These are phyloP conservation scores for Acronicta psi DNA, from an alignment of 2,888 invertebrate species.

Conservation along the genomic window DNA sequence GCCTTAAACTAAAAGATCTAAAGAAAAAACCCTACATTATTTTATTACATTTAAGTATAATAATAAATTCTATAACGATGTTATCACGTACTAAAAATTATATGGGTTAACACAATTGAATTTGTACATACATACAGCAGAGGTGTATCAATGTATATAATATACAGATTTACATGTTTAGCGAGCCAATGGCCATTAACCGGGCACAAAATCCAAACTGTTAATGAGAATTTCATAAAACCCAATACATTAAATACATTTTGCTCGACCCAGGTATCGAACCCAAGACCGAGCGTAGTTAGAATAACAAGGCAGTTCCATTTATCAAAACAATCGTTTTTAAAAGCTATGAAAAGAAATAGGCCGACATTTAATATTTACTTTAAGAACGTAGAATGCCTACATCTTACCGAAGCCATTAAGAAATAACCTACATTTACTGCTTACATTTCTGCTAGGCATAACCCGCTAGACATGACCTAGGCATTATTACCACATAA, in stretches of 20 bases:
- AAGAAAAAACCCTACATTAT: constrained; percentile 13
- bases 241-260: too few relatives aligned
- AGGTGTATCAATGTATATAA: too few relatives aligned
- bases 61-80: constrained; percentile 15
- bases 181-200: too few relatives aligned
- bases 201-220: too few relatives aligned
- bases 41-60: constrained; percentile 11
- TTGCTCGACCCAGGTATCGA: too few relatives aligned
- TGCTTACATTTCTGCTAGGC: constrained; percentile 2
- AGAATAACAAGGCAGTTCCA: too few relatives aligned
- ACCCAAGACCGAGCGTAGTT: too few relatives aligned
- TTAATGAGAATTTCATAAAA: too few relatives aligned
- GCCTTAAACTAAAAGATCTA: constrained; percentile 10
- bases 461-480: constrained; percentile 14
- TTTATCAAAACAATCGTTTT: too few relatives aligned
- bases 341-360: too few relatives aligned
- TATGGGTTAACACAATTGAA: too few relatives aligned
- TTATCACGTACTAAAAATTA: constrained; percentile 26
- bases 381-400: constrained; percentile 4
- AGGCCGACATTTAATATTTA: constrained; percentile 12
- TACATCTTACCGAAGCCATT: not conserved
- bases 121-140: constrained; percentile 5
- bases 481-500: constrained; percentile 15
- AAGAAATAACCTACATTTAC: constrained; percentile 4
- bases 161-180: too few relatives aligned